These are phyloP conservation scores for Poicephalus meyeri DNA, from an alignment of 2,113 vertebrate genomes.

Conservation along the genomic window DNA sequence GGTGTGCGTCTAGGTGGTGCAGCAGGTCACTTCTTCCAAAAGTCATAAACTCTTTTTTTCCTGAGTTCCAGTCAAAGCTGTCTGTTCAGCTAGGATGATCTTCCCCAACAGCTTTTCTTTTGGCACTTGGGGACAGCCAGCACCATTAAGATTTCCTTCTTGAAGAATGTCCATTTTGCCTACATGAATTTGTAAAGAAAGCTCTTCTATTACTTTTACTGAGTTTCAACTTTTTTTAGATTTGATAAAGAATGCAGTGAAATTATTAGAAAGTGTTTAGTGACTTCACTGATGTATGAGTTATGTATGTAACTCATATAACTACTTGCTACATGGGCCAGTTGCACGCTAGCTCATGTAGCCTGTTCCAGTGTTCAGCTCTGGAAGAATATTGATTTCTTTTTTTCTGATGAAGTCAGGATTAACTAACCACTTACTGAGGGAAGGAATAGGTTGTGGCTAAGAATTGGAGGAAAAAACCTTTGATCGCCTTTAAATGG, in stretches of 20 bases:
- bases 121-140: neutral
- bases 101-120: neutral
- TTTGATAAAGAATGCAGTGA: neutral
- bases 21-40: neutral
- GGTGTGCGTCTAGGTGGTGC: neutral
- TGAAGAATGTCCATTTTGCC: neutral
- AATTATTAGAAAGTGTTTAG: neutral
- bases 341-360: neutral
- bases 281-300: neutral
- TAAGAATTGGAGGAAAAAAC: neutral
- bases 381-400: neutral
- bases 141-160: neutral
- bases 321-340: too few relatives aligned
- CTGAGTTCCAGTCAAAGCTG: neutral
- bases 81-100: neutral
- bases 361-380: neutral
- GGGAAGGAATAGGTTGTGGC: neutral
- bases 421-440: neutral
- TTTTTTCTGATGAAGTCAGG: neutral
- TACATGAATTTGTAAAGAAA: neutral
- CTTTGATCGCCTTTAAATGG: neutral
- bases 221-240: neutral
- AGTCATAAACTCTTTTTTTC: neutral
- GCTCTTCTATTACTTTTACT: neutral
- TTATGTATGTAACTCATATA: neutral